phyloP scores from a whole-genome alignment of 1,140 invertebrate species.

The Drosophila sechellia region DNA sequence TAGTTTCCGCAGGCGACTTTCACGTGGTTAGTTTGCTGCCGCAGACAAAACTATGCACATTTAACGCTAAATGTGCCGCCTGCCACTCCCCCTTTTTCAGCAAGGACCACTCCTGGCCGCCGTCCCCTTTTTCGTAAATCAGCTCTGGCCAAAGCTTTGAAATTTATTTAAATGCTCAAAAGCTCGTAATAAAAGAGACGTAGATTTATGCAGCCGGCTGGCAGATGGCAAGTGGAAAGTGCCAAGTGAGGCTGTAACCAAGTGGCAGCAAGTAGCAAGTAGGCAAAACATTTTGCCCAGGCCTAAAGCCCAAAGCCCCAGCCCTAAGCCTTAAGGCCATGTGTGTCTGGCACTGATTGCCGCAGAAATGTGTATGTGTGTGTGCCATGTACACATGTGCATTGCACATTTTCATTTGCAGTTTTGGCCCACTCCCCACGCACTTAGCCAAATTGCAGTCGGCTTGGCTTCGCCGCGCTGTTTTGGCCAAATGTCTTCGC shows the following conservation, averaged over 20 bases:
- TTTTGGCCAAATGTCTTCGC: slow-evolving; percentile 74
- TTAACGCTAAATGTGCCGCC: slow-evolving; percentile 67
- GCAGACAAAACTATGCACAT: slow-evolving; percentile 70
- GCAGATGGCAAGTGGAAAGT: slow-evolving; percentile 61
- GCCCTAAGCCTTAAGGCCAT: slow-evolving; percentile 48
- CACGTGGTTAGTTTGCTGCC: slow-evolving; percentile 71
- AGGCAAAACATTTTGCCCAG: slow-evolving; percentile 64
- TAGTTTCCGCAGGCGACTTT: slow-evolving; percentile 65
- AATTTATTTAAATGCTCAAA: slow-evolving; percentile 82
- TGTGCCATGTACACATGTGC: slow-evolving; percentile 3
- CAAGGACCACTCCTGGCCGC: neutral
- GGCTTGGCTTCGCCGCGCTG: slow-evolving; percentile 52
- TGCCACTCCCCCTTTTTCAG: slow-evolving; percentile 14
- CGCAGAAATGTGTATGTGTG: neutral
- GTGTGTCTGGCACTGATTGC: slow-evolving; percentile 71
- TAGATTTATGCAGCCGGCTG: slow-evolving; percentile 73
- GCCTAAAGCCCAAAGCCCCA: slow-evolving; percentile 57
- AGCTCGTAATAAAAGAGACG: slow-evolving; percentile 76
- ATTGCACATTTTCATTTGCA: slow-evolving; percentile 70
- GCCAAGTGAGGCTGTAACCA: slow-evolving; percentile 37
- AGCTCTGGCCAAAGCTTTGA: slow-evolving; percentile 70
- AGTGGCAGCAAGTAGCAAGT: slow-evolving; percentile 30
- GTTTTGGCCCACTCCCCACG: slow-evolving; percentile 43
- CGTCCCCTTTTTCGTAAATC: slow-evolving; percentile 60
- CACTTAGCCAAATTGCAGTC: slow-evolving; percentile 80